Percentiles rank a stretch among this genome's conserved stretches.
Evolutionary conservation across 2,888 invertebrate genomes (phyloP).

Genomic region (Leucophenga maculata): DNA sequence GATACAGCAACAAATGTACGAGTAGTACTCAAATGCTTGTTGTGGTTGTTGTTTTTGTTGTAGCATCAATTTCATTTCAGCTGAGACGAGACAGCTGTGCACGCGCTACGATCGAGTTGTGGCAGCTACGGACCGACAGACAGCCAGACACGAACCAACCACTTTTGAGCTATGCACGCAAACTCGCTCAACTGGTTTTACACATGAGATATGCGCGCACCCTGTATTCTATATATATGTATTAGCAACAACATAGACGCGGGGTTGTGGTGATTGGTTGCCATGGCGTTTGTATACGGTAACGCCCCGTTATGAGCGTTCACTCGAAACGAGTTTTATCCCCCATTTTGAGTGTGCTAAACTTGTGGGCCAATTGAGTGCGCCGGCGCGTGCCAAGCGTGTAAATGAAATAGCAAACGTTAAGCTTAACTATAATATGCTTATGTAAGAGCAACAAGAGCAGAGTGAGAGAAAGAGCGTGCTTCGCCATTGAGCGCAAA

Average conservation of each 20-base stretch:
- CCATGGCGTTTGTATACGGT: conserved; percentile 48
- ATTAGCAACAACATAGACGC: conserved; percentile 28
- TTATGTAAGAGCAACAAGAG: conserved; percentile 26
- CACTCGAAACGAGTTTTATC: conserved; percentile 55
- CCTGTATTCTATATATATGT: conserved; percentile 33
- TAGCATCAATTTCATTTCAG: conserved; percentile 16
- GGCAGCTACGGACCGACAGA: neutral
- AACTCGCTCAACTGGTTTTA: conserved; percentile 60
- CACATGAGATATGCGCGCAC: conserved; percentile 36
- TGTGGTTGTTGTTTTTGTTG: too few species aligned
- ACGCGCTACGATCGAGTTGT: neutral
- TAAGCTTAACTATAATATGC: too few species aligned
- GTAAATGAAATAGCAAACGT: conserved; percentile 26
- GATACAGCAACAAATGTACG: conserved; percentile 7
- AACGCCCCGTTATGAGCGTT: conserved; percentile 48
- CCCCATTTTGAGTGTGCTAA: conserved; percentile 63
- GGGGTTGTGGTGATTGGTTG: conserved; percentile 61
- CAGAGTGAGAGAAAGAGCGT: neutral
- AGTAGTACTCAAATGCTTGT: too few species aligned
- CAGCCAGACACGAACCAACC: conserved; percentile 8
- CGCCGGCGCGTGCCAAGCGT: conserved; percentile 62
- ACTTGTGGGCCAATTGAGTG: conserved; percentile 52
- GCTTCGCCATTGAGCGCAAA: conserved; percentile 23
- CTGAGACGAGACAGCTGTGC: conserved; percentile 28
- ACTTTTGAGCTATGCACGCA: conserved; percentile 22